Evolutionary conservation across 2,113 vertebrate genomes (phyloP), one percentile per base, ranked within the genome.

Genomic region (Anarrhichthys ocellatus): DNA sequence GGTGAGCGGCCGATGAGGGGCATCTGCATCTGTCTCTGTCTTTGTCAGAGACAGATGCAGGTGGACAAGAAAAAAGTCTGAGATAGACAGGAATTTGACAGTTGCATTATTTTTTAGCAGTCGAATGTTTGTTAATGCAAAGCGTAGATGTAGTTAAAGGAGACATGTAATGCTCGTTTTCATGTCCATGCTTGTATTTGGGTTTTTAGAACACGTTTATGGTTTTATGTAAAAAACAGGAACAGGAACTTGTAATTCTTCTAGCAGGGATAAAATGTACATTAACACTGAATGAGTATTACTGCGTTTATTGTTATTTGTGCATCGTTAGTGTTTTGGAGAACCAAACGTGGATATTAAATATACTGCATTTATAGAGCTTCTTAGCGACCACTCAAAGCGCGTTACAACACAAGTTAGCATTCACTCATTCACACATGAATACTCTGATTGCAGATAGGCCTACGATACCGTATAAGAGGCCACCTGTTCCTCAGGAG

Each of bases 31-130:
- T 15, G 42, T 3, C 2, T 44, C 42, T 44, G 2, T 44, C 32
- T 27, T 1, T 27, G 29, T 2, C 29, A 29, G 29, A 29, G 29
- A 29, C 70, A 63, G 36, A 65, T 40, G 44, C 59, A 72, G 52
- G 62, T 74, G 72, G 81, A 80, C 72, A 70, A 79, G 75, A 29
- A 56, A 54, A 54, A 56, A 18, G n/a, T 40, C n/a, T 56, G 64
- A 67, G 63, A 76, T 1, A 14, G 73, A 73, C 54, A 46, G 52
- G 29, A 82, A 69, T 73, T 4, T n/a, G 9, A 63, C 50, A 50
- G 32, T 0, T 40, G 4, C 22, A 17, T 10, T 17, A 11, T 20
- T 20, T 20, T 52, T 44, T 8, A 38, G n/a, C 36, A 42, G 62
- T 66, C 48, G 15, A 68, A 48, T 46, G 52, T 48, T 48, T 11